These are phyloP conservation scores for Anoplophora glabripennis DNA, from an alignment of 1,140 invertebrate genomes.

Conservation along the genomic window DNA sequence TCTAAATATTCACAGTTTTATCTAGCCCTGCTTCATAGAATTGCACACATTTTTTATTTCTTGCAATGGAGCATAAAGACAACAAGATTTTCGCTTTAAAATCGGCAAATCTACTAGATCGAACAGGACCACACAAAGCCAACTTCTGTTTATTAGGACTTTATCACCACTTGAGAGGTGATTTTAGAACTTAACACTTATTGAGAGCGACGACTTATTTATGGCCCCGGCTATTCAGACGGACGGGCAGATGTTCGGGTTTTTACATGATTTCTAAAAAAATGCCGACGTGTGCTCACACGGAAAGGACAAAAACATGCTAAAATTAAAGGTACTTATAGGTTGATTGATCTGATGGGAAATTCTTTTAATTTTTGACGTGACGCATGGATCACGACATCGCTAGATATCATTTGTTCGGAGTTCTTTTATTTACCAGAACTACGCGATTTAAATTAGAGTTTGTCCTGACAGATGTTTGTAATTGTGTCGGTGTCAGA, in stretches of 20 bases:
- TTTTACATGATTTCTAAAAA: background rate
- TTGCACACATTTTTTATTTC: no score
- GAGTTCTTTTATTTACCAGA: background rate
- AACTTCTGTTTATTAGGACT: background rate
- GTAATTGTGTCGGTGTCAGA: no score
- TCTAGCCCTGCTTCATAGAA: no score
- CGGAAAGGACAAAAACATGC: background rate
- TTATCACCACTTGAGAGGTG: conserved; percentile 2
- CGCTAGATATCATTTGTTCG: background rate
- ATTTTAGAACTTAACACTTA: background rate
- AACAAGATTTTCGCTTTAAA: no score
- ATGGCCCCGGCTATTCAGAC: background rate
- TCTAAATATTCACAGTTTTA: no score
- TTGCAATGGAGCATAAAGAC: no score
- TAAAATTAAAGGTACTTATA: background rate
- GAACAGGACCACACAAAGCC: background rate
- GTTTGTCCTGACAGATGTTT: no score
- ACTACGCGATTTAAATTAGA: no score
- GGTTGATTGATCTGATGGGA: background rate
- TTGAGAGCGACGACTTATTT: background rate
- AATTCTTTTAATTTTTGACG: conserved; percentile 3
- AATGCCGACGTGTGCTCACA: background rate
- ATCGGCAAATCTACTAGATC: no score
- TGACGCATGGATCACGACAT: no score
- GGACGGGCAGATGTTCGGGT: conserved; percentile 2